Evolutionary conservation across 2,888 invertebrate species (phyloP), one percentile per base, ranked within the genome.

Genomic region (Cyaniris semiargus): DNA sequence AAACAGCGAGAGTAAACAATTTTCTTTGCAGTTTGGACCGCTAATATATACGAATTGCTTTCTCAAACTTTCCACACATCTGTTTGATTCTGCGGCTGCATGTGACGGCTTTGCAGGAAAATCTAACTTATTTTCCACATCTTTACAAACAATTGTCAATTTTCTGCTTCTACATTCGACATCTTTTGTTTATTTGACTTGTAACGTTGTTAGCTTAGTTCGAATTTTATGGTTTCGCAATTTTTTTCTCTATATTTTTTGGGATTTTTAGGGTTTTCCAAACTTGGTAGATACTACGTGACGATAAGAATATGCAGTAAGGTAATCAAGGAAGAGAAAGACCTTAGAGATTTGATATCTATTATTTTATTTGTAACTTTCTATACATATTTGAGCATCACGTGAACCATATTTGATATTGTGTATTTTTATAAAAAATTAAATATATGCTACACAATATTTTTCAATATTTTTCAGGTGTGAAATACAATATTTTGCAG

Each of bases 21-120:
- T 66, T 60, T 66, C 27, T 66, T 66, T 66, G 15, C 15, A 31
- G 66, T 66, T 66, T 15, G 66, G 66, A 66, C 66, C 18, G 27
- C 27, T 66, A 66, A 66, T 66, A 66, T 31, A 6, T 66, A 27
- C 27, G 66, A 66, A 66, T 66, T 66, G 66, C 66, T 66, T 66
- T 66, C 15, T 15, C 18, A 66, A 66, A 66, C 18, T 66, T 31
- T 66, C 27, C 27, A 66, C 27, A 31, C 66, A 66, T 66, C 66
- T 66, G 13, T 15, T 66, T 66, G 27, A 66, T 15, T 66, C 66
- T 31, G 60, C 13, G 60, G 21, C 60, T 66, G 66, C 27, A 66
- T 66, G 66, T 66, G 66, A 66, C 66, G 66, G 27, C 6, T 27
- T 13, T 23, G 27, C 13, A 21, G 13, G 27, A 27, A 66, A 27